phyloP scores from a whole-genome alignment of 2,797 vertebrate species.

The Dromococcyx pavoninus region DNA sequence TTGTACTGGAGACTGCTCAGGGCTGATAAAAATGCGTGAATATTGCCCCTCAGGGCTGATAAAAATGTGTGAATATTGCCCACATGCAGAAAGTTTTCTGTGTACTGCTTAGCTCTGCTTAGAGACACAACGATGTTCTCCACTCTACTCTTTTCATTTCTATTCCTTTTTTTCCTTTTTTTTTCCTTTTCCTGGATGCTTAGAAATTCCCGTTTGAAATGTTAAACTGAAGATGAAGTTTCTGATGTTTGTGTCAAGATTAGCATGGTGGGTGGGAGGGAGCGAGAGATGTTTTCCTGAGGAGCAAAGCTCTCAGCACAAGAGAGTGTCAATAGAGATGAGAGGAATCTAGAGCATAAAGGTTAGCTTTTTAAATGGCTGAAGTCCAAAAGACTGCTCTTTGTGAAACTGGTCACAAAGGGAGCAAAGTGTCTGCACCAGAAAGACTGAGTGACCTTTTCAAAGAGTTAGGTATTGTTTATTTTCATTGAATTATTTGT shows the following conservation, averaged over 20 bases:
- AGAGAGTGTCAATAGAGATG: conserved; percentile 10
- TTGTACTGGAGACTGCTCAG: neutral
- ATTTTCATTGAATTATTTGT: conserved; percentile 34
- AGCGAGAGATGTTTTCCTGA: neutral
- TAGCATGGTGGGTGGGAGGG: neutral
- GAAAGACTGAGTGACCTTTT: conserved; percentile 65
- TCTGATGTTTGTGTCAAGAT: conserved; percentile 22
- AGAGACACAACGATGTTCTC: neutral
- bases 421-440: conserved; percentile 21
- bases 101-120: neutral
- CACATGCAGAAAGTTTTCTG: neutral
- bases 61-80: neutral
- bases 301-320: neutral
- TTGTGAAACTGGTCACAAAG: conserved; percentile 56
- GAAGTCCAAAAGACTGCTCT: conserved; percentile 42
- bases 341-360: conserved; percentile 37
- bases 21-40: neutral
- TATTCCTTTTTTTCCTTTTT: too few species aligned
- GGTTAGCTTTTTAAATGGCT: conserved; percentile 24
- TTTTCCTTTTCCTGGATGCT: neutral
- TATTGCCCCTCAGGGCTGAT: accelerated
- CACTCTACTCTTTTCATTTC: accelerated
- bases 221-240: neutral
- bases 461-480: conserved; percentile 25
- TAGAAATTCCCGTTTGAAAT: conserved; percentile 19